Evolutionary conservation across 1,140 invertebrate genomes (phyloP).

Genomic region (Tribolium madens): DNA sequence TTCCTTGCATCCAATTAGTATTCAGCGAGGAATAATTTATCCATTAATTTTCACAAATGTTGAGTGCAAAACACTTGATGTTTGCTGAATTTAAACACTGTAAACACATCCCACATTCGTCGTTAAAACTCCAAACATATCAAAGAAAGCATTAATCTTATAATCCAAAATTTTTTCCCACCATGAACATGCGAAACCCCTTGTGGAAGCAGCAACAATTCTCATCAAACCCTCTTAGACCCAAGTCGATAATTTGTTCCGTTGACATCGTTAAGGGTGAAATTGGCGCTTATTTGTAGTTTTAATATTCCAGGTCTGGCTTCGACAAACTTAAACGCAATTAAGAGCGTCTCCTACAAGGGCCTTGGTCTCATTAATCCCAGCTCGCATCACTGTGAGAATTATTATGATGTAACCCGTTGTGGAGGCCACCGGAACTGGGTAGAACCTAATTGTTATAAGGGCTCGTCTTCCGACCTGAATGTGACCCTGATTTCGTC

Average conservation of each 20-base stretch:
- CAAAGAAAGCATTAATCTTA: background rate
- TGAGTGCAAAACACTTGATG: background rate
- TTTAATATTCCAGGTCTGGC: slow-evolving; percentile 18
- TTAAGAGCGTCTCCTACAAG: background rate
- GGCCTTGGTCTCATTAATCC: slow-evolving; percentile 23
- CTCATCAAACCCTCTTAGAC: background rate
- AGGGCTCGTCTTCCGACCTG: slow-evolving; percentile 32
- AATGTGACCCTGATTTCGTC: slow-evolving; percentile 27
- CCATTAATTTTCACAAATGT: background rate
- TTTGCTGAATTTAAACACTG: background rate
- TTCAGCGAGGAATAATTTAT: background rate
- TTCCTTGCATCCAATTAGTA: background rate
- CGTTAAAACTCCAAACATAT: background rate
- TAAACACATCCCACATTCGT: background rate
- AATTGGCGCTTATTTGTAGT: slow-evolving; percentile 14
- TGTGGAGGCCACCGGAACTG: slow-evolving; percentile 28
- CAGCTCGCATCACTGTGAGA: slow-evolving; percentile 22
- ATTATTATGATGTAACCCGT: slow-evolving; percentile 23
- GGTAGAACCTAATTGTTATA: slow-evolving; percentile 18
- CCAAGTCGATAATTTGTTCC: slow-evolving; percentile 3
- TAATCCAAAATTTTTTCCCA: background rate
- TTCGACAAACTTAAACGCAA: slow-evolving; percentile 20
- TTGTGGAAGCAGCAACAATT: background rate
- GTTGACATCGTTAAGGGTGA: slow-evolving; percentile 21
- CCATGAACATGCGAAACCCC: background rate